Conservation (phyloP, 2,113 vertebrate species). For the Macquaria australasica region DNA sequence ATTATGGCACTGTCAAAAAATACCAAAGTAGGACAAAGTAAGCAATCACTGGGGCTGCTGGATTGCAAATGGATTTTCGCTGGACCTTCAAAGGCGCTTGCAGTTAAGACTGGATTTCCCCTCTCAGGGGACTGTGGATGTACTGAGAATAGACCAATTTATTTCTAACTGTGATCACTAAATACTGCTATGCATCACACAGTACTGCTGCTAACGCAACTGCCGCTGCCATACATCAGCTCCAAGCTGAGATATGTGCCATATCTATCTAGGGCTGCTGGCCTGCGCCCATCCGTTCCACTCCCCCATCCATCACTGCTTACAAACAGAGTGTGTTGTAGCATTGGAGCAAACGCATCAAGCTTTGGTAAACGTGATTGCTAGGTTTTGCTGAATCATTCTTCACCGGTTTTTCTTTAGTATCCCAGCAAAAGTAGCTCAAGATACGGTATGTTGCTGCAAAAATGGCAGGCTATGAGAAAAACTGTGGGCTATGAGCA, state of each 20-base stretch:
- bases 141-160: constrained; percentile 83
- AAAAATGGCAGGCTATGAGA: constrained; percentile 14
- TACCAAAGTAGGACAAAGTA: constrained; percentile 88
- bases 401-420: neutral
- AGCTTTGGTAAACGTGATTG: constrained; percentile 39
- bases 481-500: constrained; percentile 13
- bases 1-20: constrained; percentile 87
- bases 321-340: constrained; percentile 55
- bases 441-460: neutral
- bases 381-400: constrained; percentile 50
- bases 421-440: constrained; percentile 6
- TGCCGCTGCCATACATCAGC: constrained; percentile 69
- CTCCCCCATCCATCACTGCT: constrained; percentile 57
- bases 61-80: constrained; percentile 85
- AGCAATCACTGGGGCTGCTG: constrained; percentile 83
- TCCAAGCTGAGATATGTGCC: constrained; percentile 65
- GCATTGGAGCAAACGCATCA: constrained; percentile 41
- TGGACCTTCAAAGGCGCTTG: constrained; percentile 78
- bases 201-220: constrained; percentile 48
- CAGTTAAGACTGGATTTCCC: constrained; percentile 79
- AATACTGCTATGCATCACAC: constrained; percentile 84
- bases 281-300: constrained; percentile 28
- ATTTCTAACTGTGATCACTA: constrained; percentile 85
- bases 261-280: constrained; percentile 68
- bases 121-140: constrained; percentile 77